A percentile compares a stretch with the other conserved stretches of the same genome.
Evolutionary conservation across 2,797 vertebrate species (phyloP).

Genomic region (Centropyge bicolor): DNA sequence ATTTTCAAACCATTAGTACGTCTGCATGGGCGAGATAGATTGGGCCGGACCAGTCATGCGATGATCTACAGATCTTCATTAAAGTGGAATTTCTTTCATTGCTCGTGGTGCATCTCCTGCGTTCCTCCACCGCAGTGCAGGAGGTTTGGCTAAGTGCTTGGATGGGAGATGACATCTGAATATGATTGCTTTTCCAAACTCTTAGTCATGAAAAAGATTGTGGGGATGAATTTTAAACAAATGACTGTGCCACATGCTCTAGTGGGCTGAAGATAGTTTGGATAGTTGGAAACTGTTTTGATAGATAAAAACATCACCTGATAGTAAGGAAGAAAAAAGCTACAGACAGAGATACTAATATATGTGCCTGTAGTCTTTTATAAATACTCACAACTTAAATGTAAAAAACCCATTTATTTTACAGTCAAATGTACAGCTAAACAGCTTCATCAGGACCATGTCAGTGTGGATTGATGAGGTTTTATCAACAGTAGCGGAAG

Average conservation of each 20-base stretch:
- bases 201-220: conserved; percentile 9
- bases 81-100: conserved; percentile 56
- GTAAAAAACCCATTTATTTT: not conserved
- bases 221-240: conserved; percentile 28
- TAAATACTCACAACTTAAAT: not conserved
- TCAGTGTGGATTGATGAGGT: too few species aligned
- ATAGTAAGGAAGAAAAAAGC: too few species aligned
- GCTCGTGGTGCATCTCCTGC: conserved; percentile 40
- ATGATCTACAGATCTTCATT: conserved; percentile 53
- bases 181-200: conserved; percentile 27
- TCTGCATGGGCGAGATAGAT: conserved; percentile 47
- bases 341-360: too few species aligned
- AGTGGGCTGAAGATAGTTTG: conserved; percentile 18
- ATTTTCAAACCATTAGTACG: not conserved
- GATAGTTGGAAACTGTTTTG: not conserved
- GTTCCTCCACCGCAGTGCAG: conserved; percentile 13
- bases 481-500: too few species aligned
- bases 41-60: conserved; percentile 42
- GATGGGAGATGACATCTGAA: conserved; percentile 44
- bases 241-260: conserved; percentile 7
- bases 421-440: too few species aligned
- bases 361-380: too few species aligned
- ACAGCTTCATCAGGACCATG: too few species aligned
- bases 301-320: conserved; percentile 5
- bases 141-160: conserved; percentile 24